Evolutionary conservation across 1,140 invertebrate species (phyloP), one percentile per base, ranked within the genome.

Genomic region (Phthorimaea operculella): DNA sequence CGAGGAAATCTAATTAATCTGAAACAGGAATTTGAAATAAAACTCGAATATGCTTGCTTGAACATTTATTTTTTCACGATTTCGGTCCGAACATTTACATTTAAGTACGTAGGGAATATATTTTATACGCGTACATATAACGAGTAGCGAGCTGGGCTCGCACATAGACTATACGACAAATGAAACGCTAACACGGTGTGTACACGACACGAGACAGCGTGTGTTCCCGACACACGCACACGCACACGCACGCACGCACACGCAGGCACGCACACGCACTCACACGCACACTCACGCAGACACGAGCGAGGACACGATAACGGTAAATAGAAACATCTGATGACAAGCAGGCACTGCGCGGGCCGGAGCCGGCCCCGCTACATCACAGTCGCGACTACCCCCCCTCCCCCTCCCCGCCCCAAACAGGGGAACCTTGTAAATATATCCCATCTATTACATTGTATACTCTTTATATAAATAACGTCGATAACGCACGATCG

Each of bases 331-430:
- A 11, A 42, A 58, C 56, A 59, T 57, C 48, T 51, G 55, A 55
- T 57, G 61, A 44, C 52, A 65, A 55, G 62, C 62, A 64, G 62
- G 63, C 66, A 68, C 62, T 62, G 55, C 11, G 21, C 21, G 21
- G 21, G 21, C 2, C 21, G 2, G 2, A 28, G 21, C 21, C 21
- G 21, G 21, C 21, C 21, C 21, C 21, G 11, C 39, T 4, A 42
- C 39, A 42, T 42, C 39, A 42, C 39, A 42, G 39, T n/a, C 39
- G 11, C 14, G 39, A n/a, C 14, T 14, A 14, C 9, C 39, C 39
- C 39, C 39, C 11, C 39, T 8, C 39, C 9, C 14, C 39, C 39
- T 11, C 8, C 14, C 11, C 9, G 1, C 39, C 39, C 11, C 14
- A 14, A n/a, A 1, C 11, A 11, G 39, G 11, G 14, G 39, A 42